phyloP scores from a whole-genome alignment of 1,140 invertebrate species.

The Paralvinella palmiformis region DNA sequence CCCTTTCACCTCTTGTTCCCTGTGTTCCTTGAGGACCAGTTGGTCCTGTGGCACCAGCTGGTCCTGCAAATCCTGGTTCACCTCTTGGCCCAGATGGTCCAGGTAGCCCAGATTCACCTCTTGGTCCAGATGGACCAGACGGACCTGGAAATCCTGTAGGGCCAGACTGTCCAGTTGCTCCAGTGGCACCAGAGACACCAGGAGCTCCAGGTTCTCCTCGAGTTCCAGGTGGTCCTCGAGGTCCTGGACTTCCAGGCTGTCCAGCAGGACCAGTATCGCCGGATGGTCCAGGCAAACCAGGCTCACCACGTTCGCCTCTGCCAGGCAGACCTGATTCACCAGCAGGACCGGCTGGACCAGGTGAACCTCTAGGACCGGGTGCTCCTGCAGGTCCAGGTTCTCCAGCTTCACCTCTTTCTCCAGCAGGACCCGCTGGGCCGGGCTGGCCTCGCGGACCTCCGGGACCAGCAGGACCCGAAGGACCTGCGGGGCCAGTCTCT shows the following conservation, averaged over 20 bases:
- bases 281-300: slow-evolving; percentile 23
- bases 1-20: background rate
- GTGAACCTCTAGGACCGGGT: slow-evolving; percentile 32
- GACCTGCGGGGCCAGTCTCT: too few relatives aligned
- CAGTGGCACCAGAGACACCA: too few relatives aligned
- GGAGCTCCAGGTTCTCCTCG: slow-evolving; percentile 1
- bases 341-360: slow-evolving; percentile 66
- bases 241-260: slow-evolving; percentile 32
- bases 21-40: background rate
- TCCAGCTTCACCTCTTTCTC: slow-evolving; percentile 10
- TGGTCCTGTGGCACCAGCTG: slow-evolving; percentile 4
- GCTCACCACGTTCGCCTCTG: too few relatives aligned
- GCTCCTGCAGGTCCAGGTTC: slow-evolving; percentile 10
- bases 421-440: slow-evolving; percentile 61
- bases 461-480: too few relatives aligned
- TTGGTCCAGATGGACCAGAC: too few relatives aligned
- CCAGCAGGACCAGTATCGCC: slow-evolving; percentile 58
- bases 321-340: too few relatives aligned
- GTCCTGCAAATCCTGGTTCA: background rate
- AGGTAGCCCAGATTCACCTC: slow-evolving; percentile 10
- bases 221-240: slow-evolving; percentile 6
- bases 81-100: slow-evolving; percentile 12
- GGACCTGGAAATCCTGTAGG: too few relatives aligned
- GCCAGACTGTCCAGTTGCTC: too few relatives aligned
- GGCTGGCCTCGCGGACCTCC: slow-evolving; percentile 58